Evolutionary conservation across 2,888 invertebrate genomes (phyloP), one percentile per base, ranked within the genome.

Genomic region (Troglohyphantes excavatus): DNA sequence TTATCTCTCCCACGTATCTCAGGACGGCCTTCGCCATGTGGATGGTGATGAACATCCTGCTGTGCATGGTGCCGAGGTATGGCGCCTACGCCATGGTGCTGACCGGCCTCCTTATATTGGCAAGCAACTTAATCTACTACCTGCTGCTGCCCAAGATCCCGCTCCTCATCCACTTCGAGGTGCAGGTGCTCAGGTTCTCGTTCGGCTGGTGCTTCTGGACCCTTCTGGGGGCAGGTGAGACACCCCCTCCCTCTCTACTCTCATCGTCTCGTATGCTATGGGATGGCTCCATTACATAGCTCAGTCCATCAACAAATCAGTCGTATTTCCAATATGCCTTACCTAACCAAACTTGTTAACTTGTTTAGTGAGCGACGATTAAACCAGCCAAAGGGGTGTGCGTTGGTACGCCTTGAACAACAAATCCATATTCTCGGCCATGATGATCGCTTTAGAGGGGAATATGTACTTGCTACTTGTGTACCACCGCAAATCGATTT

Each of bases 171-270:
- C 96, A 96, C 90, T 95, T 98, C 90, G 98, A 98, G 93, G 97
- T 97, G 46, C 96, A 96, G 33, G 92, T 96, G 92, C 95, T 99
- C 87, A 95, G 96, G 93, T 97, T 99, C 93, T 95, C 95, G 59
- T 95, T 98, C 82, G 98, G 98, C 67, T 98, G 98, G 98, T 98
- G 98, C 94, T 99, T 97, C 94, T 99, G 98, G 97, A 95, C 98
- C 87, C 96, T 97, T 70, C 94, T 98, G 17, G 95, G 96, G 85
- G 96, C 98, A 93, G 98, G 98, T 97, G 76, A 82, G 29, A 53
- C n/a, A n/a, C 23, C 21, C 7, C 6, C 29, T 76, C 2, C 11
- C 61, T n/a, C 13, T 59, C n/a, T n/a, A n/a, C n/a, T n/a, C n/a
- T n/a, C n/a, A n/a, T n/a, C n/a, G n/a, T n/a, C n/a, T n/a, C n/a